A percentile compares a stretch with the other conserved stretches of the same genome.
These are phyloP conservation scores for Drosophila micromelanica DNA, from an alignment of 1,140 invertebrate genomes.

Conservation along the genomic window DNA sequence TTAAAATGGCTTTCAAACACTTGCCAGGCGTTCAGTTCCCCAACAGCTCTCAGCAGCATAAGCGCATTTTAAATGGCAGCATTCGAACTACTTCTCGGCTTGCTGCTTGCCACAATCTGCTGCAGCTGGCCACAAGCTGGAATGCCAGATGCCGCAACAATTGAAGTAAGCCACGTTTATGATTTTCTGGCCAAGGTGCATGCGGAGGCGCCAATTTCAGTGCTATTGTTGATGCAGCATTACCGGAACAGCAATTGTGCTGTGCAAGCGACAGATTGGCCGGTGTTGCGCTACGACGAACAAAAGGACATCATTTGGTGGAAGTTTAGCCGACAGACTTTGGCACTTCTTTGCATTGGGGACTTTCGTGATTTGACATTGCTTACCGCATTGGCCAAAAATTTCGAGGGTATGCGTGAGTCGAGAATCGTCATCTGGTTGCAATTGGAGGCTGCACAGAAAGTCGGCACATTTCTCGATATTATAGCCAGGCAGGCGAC, in stretches of 20 bases:
- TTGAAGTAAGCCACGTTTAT: slow-evolving; percentile 15
- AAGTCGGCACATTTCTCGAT: neutral
- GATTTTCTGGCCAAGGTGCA: slow-evolving; percentile 35
- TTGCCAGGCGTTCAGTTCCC: neutral
- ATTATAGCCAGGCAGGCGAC: slow-evolving; percentile 1
- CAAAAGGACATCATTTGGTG: slow-evolving; percentile 4
- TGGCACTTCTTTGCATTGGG: slow-evolving; percentile 42
- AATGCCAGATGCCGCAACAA: neutral
- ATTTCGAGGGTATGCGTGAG: slow-evolving; percentile 42
- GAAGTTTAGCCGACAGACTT: neutral
- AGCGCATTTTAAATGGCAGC: slow-evolving; percentile 12
- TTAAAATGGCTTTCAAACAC: slow-evolving; percentile 11
- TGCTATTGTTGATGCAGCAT: slow-evolving; percentile 46
- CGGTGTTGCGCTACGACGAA: slow-evolving; percentile 44
- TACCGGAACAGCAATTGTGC: neutral
- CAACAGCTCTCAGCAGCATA: neutral
- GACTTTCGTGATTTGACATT: slow-evolving; percentile 14
- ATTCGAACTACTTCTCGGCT: neutral
- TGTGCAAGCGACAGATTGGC: slow-evolving; percentile 31
- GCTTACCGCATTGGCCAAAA: slow-evolving; percentile 21
- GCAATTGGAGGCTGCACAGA: neutral
- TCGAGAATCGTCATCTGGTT: slow-evolving; percentile 46
- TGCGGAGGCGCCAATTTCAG: slow-evolving; percentile 20
- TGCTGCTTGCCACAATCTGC: neutral
- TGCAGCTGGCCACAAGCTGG: neutral